Evolutionary conservation across 2,888 invertebrate genomes (phyloP), one percentile per base, ranked within the genome.

Genomic region (Nebria brevicollis): DNA sequence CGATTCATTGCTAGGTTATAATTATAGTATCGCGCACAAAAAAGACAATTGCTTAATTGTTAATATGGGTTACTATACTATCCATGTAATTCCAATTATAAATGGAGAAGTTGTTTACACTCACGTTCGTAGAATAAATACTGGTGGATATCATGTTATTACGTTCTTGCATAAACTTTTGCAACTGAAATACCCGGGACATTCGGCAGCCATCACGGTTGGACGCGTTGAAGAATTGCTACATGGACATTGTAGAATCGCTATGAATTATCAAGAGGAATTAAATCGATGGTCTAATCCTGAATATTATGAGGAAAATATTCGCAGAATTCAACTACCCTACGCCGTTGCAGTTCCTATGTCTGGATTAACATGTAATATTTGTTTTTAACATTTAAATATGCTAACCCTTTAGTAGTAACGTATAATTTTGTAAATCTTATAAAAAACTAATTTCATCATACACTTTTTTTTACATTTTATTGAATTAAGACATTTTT

Each of bases 161-260:
- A 92, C 92, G 66, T 98, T 96, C 87, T 91, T 98, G 87, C 96
- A 97, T 88, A 93, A 96, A 82, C 91, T 98, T 74, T 91, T 98
- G 66, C 98, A 98, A 89, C 91, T 98, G 66, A 98, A 98, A 88
- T 98, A 98, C 89, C 97, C 98, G 0, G 95, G 95, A 0, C 98
- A 98, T 89, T 93, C 96, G 0, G 95, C 95, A 87, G 94, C 96
- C 0, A 94, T 98, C 83, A 96, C 97, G 0, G 92, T 95, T 84
- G 96, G 95, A 82, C 91, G 97, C 83, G 94, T 95, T 66, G 98
- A 98, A 91, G 96, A 97, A 87, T 90, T 98, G 43, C 90, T 98
- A 1, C 95, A 96, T 82, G 93, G 94, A 72, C 95, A 97, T 87
- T 94, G 95, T 84, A 91, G 92, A 73, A 91, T 98, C 82, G 94